Percentiles rank a stretch among this genome's conserved stretches.
Evolutionary conservation across 1,140 invertebrate genomes (phyloP).

Genomic region (Adoxophyes honmai): DNA sequence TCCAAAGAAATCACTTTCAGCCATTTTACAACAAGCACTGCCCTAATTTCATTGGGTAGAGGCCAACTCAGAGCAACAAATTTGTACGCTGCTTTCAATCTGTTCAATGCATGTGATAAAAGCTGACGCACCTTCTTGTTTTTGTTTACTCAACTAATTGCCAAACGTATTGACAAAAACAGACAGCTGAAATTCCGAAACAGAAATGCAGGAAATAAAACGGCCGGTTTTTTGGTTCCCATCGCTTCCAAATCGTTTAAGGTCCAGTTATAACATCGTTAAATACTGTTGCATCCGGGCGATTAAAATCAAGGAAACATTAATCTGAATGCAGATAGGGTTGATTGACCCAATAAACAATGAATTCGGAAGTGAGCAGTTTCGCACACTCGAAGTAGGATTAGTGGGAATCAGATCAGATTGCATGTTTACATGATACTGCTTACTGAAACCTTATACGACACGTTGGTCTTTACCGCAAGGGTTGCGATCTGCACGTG

Average conservation of each 20-base stretch:
- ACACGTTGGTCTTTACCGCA: slow-evolving; percentile 6
- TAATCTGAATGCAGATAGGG: no score
- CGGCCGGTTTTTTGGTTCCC: no score
- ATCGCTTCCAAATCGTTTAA: no score
- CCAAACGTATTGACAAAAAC: slow-evolving; percentile 1
- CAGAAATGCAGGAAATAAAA: no score
- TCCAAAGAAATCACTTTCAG: no score
- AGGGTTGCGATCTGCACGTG: slow-evolving; percentile 3
- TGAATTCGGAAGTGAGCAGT: no score
- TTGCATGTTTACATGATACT: neutral
- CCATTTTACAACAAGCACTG: neutral
- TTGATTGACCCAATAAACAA: no score
- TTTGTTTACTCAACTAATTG: slow-evolving; percentile 7
- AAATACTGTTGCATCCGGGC: no score
- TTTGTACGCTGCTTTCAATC: neutral
- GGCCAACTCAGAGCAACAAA: neutral
- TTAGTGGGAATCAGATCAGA: neutral
- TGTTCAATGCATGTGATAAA: neutral
- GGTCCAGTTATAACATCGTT: no score
- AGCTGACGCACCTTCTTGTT: neutral
- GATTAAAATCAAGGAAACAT: no score
- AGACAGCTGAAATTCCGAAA: neutral
- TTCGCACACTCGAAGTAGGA: no score
- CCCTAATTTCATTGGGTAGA: neutral
- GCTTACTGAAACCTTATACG: slow-evolving; percentile 3